phyloP scores from a whole-genome alignment of 2,797 vertebrate genomes.

The Vireo griseus region DNA sequence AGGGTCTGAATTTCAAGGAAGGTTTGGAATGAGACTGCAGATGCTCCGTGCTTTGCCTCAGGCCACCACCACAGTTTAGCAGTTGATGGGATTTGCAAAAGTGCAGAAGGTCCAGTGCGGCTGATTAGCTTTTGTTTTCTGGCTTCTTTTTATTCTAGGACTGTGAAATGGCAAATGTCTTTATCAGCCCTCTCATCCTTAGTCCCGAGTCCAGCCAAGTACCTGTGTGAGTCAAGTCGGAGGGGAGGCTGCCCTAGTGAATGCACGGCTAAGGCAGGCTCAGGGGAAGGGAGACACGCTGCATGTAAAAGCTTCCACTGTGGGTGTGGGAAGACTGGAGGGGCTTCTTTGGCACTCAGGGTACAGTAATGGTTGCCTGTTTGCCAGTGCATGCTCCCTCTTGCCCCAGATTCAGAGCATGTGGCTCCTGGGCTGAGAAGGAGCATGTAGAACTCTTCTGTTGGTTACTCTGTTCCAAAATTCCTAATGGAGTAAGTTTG shows the following conservation, averaged over 20 bases:
- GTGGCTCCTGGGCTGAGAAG: background rate
- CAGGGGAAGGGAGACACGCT: background rate
- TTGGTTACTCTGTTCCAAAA: background rate
- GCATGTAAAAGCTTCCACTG: background rate
- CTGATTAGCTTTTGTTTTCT: background rate
- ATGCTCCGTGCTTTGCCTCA: background rate
- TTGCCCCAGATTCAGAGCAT: background rate
- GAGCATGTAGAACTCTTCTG: background rate
- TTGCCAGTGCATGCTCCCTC: background rate
- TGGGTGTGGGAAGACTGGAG: background rate
- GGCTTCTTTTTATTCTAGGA: background rate
- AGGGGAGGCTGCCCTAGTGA: background rate
- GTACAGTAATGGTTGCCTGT: background rate
- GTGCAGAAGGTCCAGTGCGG: background rate
- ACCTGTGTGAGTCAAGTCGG: background rate
- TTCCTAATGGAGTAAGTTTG: background rate
- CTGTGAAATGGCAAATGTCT: background rate
- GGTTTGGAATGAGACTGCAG: background rate
- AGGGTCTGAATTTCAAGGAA: background rate
- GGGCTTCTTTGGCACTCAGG: background rate
- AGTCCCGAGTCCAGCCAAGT: background rate
- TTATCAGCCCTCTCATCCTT: background rate
- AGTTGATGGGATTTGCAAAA: background rate
- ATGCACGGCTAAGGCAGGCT: rapidly evolving
- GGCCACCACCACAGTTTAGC: background rate